Percentiles rank a stretch among this genome's conserved stretches.
Conservation (phyloP, 92 coral and sea anemone genomes). For the Nematostella vectensis region DNA sequence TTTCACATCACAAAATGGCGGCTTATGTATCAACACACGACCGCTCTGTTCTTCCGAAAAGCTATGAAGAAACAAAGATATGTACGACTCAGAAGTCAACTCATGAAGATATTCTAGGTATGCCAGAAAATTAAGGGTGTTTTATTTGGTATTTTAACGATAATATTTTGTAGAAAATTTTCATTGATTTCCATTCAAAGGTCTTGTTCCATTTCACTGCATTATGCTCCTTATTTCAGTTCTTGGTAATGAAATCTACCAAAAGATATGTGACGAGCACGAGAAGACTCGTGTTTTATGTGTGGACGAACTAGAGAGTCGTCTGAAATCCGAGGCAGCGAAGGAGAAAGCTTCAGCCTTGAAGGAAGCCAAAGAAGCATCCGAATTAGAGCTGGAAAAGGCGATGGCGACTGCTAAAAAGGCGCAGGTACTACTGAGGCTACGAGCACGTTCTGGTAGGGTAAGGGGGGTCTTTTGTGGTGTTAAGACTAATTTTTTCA, state of each 20-base stretch:
- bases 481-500: too few relatives aligned
- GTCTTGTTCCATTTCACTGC: too few relatives aligned
- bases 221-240: conserved; percentile 21
- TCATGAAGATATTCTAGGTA: conserved; percentile 85
- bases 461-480: too few relatives aligned
- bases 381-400: conserved; percentile 74
- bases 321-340: conserved; percentile 42
- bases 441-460: too few relatives aligned
- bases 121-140: too few relatives aligned
- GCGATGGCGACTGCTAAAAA: conserved; percentile 78
- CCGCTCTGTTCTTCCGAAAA: conserved; percentile 67
- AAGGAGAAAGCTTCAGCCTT: conserved; percentile 76
- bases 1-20: conserved; percentile 96
- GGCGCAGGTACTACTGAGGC: conserved; percentile 63
- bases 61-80: conserved; percentile 56
- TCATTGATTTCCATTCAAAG: too few relatives aligned
- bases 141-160: too few relatives aligned
- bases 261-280: conserved; percentile 61
- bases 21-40: conserved; percentile 82
- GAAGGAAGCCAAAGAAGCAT: conserved; percentile 69
- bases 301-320: conserved; percentile 60
- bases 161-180: too few relatives aligned
- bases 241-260: conserved; percentile 75
- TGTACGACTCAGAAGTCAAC: conserved; percentile 70
- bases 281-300: conserved; percentile 50